Percentiles rank a stretch among this genome's conserved stretches.
Conservation (phyloP, 1,140 invertebrate species). For the Drusus annulatus region DNA sequence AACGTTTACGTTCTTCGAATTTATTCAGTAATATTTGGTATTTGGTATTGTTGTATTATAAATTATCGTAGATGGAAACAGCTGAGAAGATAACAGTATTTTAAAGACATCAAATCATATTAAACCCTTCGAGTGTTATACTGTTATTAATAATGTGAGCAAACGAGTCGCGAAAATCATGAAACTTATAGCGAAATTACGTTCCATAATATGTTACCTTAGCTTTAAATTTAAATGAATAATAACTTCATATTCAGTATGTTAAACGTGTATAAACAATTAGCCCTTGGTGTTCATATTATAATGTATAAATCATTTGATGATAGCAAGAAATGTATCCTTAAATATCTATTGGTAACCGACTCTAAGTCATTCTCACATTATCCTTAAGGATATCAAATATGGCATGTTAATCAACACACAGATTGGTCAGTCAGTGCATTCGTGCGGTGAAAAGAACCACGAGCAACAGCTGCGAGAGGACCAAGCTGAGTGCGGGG, state of each 20-base stretch:
- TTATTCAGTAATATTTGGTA: too few species aligned
- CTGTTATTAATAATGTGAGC: too few species aligned
- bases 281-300: neutral
- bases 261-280: neutral
- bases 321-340: slow-evolving; percentile 24
- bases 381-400: slow-evolving; percentile 45
- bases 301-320: slow-evolving; percentile 20
- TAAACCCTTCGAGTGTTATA: too few species aligned
- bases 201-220: too few species aligned
- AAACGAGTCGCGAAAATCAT: too few species aligned
- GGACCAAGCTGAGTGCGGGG: neutral
- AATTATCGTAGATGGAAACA: too few species aligned
- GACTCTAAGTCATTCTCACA: slow-evolving; percentile 50
- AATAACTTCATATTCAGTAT: neutral
- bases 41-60: too few species aligned
- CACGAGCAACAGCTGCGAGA: slow-evolving; percentile 35
- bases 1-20: too few species aligned
- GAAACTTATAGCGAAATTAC: too few species aligned
- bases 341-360: slow-evolving; percentile 52
- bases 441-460: neutral
- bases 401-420: slow-evolving; percentile 50
- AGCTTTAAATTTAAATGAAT: too few species aligned
- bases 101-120: too few species aligned
- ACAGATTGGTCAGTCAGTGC: slow-evolving; percentile 34
- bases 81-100: too few species aligned